Conservation (phyloP, 2,113 vertebrate genomes). For the Serilophus lunatus region DNA sequence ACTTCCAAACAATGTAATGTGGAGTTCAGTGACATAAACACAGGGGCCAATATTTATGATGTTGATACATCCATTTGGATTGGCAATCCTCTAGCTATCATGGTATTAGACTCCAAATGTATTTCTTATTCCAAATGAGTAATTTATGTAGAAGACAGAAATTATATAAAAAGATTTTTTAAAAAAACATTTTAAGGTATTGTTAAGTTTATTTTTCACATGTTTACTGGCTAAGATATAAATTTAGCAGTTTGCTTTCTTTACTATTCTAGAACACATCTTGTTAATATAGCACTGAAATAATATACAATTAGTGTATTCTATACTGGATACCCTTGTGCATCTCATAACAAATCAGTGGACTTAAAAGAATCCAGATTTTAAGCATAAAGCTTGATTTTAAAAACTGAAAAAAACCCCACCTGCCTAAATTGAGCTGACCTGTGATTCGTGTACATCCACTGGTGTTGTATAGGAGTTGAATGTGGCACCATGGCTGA, state of each 20-base stretch:
- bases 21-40: neutral
- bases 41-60: neutral
- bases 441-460: neutral
- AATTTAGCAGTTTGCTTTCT: neutral
- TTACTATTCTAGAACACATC: neutral
- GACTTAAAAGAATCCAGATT: neutral
- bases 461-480: neutral
- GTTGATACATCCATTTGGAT: neutral
- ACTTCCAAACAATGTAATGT: neutral
- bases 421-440: neutral
- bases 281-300: neutral
- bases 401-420: neutral
- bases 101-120: neutral
- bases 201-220: neutral
- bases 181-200: neutral
- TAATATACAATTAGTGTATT: neutral
- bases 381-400: neutral
- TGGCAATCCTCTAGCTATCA: neutral
- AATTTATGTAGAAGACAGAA: neutral
- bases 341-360: neutral
- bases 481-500: neutral
- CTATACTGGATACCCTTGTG: neutral
- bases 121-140: neutral
- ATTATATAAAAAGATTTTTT: neutral
- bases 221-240: neutral